A percentile compares a stretch with the other conserved stretches of the same genome.
phyloP scores from a whole-genome alignment of 2,797 vertebrate genomes.

The Crocodylus rhombifer region DNA sequence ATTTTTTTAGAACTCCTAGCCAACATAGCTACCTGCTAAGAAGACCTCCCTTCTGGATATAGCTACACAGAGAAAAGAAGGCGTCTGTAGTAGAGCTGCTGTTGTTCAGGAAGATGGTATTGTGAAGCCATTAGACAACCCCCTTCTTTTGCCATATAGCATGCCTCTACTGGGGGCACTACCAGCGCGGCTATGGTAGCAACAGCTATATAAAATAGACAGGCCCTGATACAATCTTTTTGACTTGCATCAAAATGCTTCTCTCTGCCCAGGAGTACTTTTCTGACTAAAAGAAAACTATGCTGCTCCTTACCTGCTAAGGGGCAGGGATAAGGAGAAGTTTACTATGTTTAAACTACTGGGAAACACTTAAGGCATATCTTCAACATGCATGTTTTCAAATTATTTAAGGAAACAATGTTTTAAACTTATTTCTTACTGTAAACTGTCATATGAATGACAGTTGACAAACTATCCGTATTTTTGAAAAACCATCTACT shows the following conservation, averaged over 20 bases:
- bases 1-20: too few relatives aligned
- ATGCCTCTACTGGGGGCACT: too few relatives aligned
- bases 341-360: background rate
- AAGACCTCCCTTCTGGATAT: too few relatives aligned
- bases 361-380: background rate
- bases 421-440: background rate
- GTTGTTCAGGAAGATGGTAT: too few relatives aligned
- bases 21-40: too few relatives aligned
- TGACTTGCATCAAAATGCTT: fast-evolving
- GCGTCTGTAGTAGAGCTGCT: too few relatives aligned
- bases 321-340: background rate
- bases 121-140: too few relatives aligned
- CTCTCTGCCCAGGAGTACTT: background rate
- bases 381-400: background rate
- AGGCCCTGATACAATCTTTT: background rate
- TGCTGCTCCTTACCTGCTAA: background rate
- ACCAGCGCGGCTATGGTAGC: too few relatives aligned
- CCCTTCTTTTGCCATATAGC: too few relatives aligned
- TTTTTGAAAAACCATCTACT: background rate
- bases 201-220: too few relatives aligned
- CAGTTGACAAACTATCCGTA: background rate
- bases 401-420: background rate
- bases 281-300: background rate
- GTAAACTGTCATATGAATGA: background rate
- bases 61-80: too few relatives aligned